Percentiles rank a stretch among this genome's conserved stretches.
Conservation (phyloP, 2,888 invertebrate species). For the Gymnosoma rotundatum region DNA sequence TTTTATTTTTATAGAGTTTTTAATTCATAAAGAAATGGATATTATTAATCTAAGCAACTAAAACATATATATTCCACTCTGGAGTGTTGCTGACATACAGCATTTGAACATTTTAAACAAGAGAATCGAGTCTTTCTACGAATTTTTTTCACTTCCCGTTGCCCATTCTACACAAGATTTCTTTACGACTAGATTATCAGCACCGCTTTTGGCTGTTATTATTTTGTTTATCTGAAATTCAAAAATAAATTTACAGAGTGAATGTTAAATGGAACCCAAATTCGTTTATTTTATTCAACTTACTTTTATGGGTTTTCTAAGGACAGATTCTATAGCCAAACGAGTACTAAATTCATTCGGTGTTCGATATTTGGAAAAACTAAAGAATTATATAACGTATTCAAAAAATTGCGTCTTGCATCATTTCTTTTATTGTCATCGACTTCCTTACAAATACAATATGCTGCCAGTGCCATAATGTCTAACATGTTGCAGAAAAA, state of each 20-base stretch:
- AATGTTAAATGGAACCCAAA: background rate
- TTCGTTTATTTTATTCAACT: background rate
- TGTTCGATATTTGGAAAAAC: constrained; percentile 1
- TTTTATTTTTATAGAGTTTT: background rate
- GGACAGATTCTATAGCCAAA: constrained; percentile 1
- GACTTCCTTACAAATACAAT: constrained; percentile 27
- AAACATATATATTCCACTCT: background rate
- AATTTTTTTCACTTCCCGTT: background rate
- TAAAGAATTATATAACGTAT: constrained; percentile 11
- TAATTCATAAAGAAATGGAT: background rate
- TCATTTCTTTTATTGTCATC: constrained; percentile 27
- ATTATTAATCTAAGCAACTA: constrained; percentile 1
- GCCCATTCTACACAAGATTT: constrained; percentile 1
- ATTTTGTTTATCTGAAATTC: background rate
- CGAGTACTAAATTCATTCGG: constrained; percentile 7
- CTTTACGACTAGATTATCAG: background rate
- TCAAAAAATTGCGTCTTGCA: constrained; percentile 24
- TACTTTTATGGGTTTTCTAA: background rate
- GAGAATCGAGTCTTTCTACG: constrained; percentile 11
- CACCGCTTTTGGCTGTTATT: background rate
- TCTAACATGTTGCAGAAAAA: constrained; percentile 19
- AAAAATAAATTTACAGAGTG: background rate
- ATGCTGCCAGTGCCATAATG: constrained; percentile 21
- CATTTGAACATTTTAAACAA: background rate
- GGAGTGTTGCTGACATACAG: constrained; percentile 7